phyloP scores from a whole-genome alignment of 30 jellyfish, hydroid and myxozoan genomes.

The Pelagia noctiluca region DNA sequence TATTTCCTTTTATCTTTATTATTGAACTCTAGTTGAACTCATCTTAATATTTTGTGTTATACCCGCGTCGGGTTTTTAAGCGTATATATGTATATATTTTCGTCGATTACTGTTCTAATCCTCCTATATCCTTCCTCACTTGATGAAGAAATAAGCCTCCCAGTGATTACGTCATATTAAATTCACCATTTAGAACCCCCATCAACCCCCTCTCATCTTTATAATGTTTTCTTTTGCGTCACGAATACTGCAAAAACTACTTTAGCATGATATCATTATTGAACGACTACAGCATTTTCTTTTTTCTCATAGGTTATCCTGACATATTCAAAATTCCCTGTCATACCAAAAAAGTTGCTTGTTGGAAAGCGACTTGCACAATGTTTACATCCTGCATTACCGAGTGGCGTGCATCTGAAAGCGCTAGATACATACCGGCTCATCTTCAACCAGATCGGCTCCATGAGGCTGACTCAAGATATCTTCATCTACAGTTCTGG shows the following conservation, averaged over 20 bases:
- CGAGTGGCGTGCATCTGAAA: conserved; percentile 98
- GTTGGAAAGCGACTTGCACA: conserved; percentile 97
- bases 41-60: too few species aligned
- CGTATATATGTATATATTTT: too few species aligned
- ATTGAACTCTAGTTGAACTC: too few species aligned
- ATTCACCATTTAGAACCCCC: neutral
- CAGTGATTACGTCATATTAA: too few species aligned
- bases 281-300: conserved; percentile 53
- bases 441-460: conserved; percentile 89
- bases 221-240: neutral
- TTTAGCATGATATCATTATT: too few species aligned
- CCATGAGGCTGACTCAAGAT: conserved; percentile 77
- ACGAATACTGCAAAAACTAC: too few species aligned
- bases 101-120: too few species aligned
- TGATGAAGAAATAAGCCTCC: too few species aligned
- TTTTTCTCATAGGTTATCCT: conserved; percentile 58
- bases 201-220: neutral
- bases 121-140: too few species aligned
- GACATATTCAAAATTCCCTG: conserved; percentile 77
- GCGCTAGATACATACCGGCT: conserved; percentile 84
- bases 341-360: conserved; percentile 85
- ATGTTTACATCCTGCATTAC: conserved; percentile 97
- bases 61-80: too few species aligned
- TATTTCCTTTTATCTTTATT: too few species aligned
- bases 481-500: conserved; percentile 88